Conservation (phyloP, 2,113 vertebrate species). For the Campylomormyrus numenius region DNA sequence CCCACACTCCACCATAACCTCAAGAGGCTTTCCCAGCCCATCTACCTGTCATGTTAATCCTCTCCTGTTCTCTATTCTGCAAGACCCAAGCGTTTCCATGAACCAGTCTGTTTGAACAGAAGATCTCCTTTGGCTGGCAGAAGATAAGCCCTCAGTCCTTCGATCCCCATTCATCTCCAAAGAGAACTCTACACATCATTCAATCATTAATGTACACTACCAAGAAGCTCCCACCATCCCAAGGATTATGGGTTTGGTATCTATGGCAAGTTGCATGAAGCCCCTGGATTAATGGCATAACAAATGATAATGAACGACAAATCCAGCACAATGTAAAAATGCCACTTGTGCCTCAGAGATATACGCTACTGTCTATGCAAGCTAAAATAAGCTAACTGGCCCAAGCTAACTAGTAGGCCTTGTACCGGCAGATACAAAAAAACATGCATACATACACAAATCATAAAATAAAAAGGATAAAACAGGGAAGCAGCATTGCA, state of each 20-base stretch:
- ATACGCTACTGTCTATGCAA: not conserved
- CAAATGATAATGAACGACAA: not conserved
- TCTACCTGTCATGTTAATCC: not conserved
- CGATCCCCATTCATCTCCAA: conserved; percentile 13
- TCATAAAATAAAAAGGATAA: not conserved
- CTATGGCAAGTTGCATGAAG: conserved; percentile 13
- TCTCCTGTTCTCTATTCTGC: not conserved
- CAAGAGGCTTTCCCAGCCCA: not conserved
- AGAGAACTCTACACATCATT: not conserved
- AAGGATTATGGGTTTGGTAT: not conserved
- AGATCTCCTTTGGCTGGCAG: not conserved
- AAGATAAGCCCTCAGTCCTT: not conserved
- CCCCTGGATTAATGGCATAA: not conserved
- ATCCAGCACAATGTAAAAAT: not conserved
- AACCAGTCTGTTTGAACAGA: conserved; percentile 1
- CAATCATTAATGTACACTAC: conserved; percentile 1
- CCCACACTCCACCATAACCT: not conserved
- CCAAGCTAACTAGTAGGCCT: not conserved
- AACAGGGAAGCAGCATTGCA: not conserved
- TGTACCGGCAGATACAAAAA: not conserved
- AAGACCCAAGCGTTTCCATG: not conserved
- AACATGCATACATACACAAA: not conserved
- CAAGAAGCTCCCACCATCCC: not conserved
- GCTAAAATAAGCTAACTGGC: not conserved
- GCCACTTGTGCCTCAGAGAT: conserved; percentile 3